A percentile compares a stretch with the other conserved stretches of the same genome.
Evolutionary conservation across 2,797 vertebrate genomes (phyloP).

Genomic region (Knipowitschia caucasica): DNA sequence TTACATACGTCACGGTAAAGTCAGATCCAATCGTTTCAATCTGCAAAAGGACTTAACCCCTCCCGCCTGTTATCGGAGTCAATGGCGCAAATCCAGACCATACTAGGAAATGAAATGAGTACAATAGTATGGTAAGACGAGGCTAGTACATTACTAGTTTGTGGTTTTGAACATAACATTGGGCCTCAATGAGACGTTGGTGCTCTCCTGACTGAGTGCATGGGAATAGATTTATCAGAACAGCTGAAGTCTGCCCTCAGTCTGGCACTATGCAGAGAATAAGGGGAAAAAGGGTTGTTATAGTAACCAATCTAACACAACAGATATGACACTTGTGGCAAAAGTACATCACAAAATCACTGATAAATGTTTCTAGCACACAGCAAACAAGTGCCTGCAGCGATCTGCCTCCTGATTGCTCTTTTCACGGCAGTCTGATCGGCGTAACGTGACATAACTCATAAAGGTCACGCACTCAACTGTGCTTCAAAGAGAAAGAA

Average conservation of each 20-base stretch:
- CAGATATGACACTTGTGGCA: conserved; percentile 47
- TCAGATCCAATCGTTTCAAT: too few relatives aligned
- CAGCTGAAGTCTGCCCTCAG: conserved; percentile 67
- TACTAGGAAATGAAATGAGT: too few relatives aligned
- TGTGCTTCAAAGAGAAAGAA: conserved; percentile 7
- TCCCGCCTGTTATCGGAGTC: too few relatives aligned
- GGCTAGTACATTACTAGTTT: too few relatives aligned
- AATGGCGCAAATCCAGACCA: too few relatives aligned
- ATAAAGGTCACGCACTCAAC: conserved; percentile 4
- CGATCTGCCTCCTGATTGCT: conserved; percentile 18
- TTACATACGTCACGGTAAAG: too few relatives aligned
- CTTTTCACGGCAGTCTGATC: neutral
- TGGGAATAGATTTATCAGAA: conserved; percentile 72
- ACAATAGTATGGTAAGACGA: too few relatives aligned
- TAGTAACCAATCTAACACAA: conserved; percentile 72
- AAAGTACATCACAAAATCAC: conserved; percentile 29
- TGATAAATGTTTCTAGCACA: conserved; percentile 35
- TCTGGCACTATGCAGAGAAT: conserved; percentile 59
- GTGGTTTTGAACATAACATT: too few relatives aligned
- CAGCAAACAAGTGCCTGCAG: conserved; percentile 21
- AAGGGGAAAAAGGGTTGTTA: conserved; percentile 65
- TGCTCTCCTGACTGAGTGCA: conserved; percentile 38
- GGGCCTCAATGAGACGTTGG: conserved; percentile 6
- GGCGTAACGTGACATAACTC: neutral
- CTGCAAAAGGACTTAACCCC: too few relatives aligned